A percentile compares a stretch with the other conserved stretches of the same genome.
Conservation (phyloP, 2,113 vertebrate species). For the Cricetomys ansorgei region DNA sequence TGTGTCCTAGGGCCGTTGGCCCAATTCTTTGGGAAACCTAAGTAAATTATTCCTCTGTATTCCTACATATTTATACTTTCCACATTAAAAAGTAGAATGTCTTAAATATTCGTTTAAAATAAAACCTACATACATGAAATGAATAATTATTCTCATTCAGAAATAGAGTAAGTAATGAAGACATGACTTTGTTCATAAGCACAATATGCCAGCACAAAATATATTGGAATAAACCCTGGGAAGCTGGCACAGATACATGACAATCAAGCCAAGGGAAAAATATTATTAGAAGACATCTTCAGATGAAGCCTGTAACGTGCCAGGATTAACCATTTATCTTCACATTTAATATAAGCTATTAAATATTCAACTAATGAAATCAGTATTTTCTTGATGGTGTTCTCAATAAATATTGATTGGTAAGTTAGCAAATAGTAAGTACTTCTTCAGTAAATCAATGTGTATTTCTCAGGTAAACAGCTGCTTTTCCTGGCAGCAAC, state of each 20-base stretch:
- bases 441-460: not conserved
- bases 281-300: not conserved
- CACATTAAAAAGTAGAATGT: not conserved
- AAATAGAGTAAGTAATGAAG: constrained; percentile 22
- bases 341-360: not conserved
- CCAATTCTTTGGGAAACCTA: not conserved
- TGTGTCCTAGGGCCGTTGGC: too few species aligned
- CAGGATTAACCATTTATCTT: not conserved
- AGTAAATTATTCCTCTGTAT: not conserved
- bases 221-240: not conserved
- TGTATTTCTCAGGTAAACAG: not conserved
- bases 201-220: constrained; percentile 9
- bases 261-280: not conserved
- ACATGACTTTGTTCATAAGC: not conserved
- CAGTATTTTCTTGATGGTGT: not conserved
- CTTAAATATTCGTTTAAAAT: not conserved
- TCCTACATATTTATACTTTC: not conserved
- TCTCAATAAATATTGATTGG: not conserved
- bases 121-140: not conserved
- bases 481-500: not conserved
- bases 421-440: not conserved
- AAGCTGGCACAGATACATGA: not conserved
- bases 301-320: not conserved
- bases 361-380: not conserved
- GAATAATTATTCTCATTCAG: not conserved